Conservation (phyloP, 2,113 vertebrate species). For the Oryzias javanicus region DNA sequence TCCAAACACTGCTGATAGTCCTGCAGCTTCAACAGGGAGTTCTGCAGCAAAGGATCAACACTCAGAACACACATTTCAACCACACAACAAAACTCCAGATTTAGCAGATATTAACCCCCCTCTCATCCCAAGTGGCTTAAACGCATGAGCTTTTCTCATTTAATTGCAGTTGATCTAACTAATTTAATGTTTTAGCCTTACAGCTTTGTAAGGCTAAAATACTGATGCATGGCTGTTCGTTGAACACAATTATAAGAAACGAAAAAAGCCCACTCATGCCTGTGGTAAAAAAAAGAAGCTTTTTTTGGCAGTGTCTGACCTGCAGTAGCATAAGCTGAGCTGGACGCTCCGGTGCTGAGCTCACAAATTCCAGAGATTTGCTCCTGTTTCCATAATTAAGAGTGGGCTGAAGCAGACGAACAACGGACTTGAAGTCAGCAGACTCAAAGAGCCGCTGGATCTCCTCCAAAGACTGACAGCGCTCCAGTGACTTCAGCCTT, state of each 20-base stretch:
- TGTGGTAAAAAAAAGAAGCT: background rate
- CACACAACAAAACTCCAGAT: background rate
- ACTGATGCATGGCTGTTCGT: background rate
- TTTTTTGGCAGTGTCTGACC: conserved; percentile 69
- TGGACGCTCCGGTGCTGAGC: conserved; percentile 91
- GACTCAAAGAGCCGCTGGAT: conserved; percentile 91
- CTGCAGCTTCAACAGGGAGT: conserved; percentile 87
- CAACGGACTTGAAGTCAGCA: conserved; percentile 88
- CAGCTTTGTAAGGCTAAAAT: background rate
- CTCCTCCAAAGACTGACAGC: conserved; percentile 97
- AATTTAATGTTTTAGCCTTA: no score
- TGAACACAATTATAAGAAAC: background rate
- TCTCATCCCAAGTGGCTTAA: no score
- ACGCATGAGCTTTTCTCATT: no score
- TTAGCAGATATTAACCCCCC: no score
- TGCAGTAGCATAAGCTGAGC: conserved; percentile 93
- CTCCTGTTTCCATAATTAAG: conserved; percentile 81
- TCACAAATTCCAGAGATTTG: conserved; percentile 89
- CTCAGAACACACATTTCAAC: background rate
- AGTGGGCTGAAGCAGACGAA: conserved; percentile 89
- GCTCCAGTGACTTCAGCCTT: conserved; percentile 93
- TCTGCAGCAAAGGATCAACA: conserved; percentile 68
- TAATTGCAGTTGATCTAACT: no score
- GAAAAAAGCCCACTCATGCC: background rate
- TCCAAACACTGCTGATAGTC: conserved; percentile 90